Conservation (phyloP, 2,113 vertebrate genomes). For the Mesoclemmys tuberculata region DNA sequence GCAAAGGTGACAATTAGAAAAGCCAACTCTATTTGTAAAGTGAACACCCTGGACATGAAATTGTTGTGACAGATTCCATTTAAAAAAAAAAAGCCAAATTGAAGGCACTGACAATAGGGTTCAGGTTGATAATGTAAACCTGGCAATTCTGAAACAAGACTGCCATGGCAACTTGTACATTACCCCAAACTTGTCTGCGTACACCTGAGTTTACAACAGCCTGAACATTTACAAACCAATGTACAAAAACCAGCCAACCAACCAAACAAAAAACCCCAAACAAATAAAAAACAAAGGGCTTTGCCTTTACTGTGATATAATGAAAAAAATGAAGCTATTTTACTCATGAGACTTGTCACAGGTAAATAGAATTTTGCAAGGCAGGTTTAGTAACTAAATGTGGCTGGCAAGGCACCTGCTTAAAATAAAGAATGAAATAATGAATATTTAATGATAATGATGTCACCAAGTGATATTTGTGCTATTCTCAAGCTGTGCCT, state of each 20-base stretch:
- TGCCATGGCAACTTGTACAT: rapidly evolving
- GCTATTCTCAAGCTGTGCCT: background rate
- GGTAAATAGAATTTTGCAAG: background rate
- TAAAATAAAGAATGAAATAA: background rate
- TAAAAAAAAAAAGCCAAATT: background rate
- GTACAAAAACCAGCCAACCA: background rate
- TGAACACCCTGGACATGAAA: background rate
- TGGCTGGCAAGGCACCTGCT: background rate
- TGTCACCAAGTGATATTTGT: background rate
- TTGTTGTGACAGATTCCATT: background rate
- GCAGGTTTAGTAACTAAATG: background rate
- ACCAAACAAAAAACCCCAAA: too few relatives aligned
- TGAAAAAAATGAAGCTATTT: background rate
- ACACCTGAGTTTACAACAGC: background rate
- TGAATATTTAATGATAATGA: background rate
- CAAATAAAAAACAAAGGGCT: background rate
- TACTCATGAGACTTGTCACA: background rate
- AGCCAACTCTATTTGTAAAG: background rate
- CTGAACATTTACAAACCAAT: rapidly evolving
- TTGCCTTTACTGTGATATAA: background rate
- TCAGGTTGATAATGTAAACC: background rate
- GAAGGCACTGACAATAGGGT: background rate
- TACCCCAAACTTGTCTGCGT: background rate
- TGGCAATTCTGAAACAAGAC: background rate
- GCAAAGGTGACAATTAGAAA: background rate